Evolutionary conservation across 2,888 invertebrate species (phyloP), one percentile per base, ranked within the genome.

Genomic region (Pharmacophagus antenor): DNA sequence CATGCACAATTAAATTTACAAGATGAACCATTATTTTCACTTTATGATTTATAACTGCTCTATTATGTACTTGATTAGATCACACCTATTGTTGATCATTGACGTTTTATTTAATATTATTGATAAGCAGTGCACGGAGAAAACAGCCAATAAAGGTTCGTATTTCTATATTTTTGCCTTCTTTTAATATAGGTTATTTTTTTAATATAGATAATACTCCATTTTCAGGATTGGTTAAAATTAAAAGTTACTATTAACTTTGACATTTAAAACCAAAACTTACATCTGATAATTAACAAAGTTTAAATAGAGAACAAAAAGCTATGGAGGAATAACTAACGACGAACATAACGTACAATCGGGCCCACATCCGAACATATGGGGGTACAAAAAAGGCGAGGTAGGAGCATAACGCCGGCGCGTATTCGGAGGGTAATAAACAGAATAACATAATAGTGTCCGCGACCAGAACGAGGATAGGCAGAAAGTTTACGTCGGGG

Each of bases 321-420:
- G 37, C 20, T n/a, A 21, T 41, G 8, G 25, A 25, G 23, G 44
- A 53, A 44, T 59, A 59, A 53, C 27, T 50, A 56, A 56, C 50
- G 47, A 61, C 48, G 42, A 48, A 58, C 60, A 61, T 57, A 63
- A 58, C 58, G 49, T 58, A 58, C 61, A 58, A 59, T 46, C 59
- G 55, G 53, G 51, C 51, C 63, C 52, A 58, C 62, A 61, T 71
- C 70, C 64, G 67, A 79, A 79, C 79, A 80, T 71, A 85, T 86
- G 86, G 84, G 84, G 84, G 84, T 73, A 65, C 68, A 74, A 85
- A 85, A 84, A 83, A 68, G 66, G 72, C 70, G 71, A 65, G 67
- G 68, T 70, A 70, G 71, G 67, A 67, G 70, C 68, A 65, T 67
- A 71, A 71, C 72, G 71, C 59, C 52, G 52, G 64, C 70, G 68